Percentiles rank a stretch among this genome's conserved stretches.
Conservation (phyloP, 2,888 invertebrate genomes). For the Drosophila bunnanda region DNA sequence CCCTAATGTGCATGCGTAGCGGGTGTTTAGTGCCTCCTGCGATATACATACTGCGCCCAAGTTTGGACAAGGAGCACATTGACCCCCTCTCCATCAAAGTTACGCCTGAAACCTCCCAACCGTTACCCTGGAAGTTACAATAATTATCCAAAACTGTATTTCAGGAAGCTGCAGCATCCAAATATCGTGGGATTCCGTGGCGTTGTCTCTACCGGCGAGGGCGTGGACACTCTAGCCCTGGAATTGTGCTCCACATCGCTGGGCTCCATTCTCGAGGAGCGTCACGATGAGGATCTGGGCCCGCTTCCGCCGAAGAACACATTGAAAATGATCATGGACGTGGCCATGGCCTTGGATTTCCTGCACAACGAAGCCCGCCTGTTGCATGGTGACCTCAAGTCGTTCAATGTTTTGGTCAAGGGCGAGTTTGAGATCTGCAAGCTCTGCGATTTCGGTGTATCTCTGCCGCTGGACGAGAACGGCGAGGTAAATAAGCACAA, state of each 20-base stretch:
- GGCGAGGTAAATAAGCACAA: slow-evolving; percentile 87
- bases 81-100: background rate
- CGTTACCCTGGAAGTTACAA: background rate
- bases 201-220: slow-evolving; percentile 82
- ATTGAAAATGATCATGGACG: slow-evolving; percentile 88
- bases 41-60: background rate
- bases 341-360: slow-evolving; percentile 90
- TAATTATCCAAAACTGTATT: background rate
- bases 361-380: slow-evolving; percentile 90
- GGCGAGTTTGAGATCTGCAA: slow-evolving; percentile 91
- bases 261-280: slow-evolving; percentile 90
- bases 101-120: no score
- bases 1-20: slow-evolving; percentile 2
- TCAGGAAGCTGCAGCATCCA: slow-evolving; percentile 88
- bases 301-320: slow-evolving; percentile 88
- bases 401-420: slow-evolving; percentile 92
- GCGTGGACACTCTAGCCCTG: slow-evolving; percentile 89
- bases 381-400: slow-evolving; percentile 93
- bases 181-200: slow-evolving; percentile 92
- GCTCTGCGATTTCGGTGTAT: slow-evolving; percentile 94
- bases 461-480: slow-evolving; percentile 88
- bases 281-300: slow-evolving; percentile 86
- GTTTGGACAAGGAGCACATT: background rate
- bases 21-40: background rate
- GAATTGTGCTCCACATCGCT: slow-evolving; percentile 91